These are phyloP conservation scores for Periophthalmus magnuspinnatus DNA, from an alignment of 2,797 vertebrate species.

Conservation along the genomic window DNA sequence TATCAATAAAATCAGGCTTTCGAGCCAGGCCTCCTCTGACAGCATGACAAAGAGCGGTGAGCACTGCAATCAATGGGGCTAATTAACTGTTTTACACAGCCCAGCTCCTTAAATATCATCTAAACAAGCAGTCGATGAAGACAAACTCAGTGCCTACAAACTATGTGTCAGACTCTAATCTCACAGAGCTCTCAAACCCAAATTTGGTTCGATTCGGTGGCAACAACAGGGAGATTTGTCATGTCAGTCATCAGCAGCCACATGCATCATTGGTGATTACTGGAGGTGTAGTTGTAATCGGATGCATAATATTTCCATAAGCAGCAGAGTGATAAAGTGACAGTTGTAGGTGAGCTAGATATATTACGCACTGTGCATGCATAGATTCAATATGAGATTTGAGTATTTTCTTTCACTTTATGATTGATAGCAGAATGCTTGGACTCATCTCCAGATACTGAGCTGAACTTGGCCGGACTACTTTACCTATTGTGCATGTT, in stretches of 20 bases:
- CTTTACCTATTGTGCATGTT: no score
- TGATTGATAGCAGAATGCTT: no score
- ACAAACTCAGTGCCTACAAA: conserved; percentile 26
- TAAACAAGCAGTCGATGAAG: conserved; percentile 49
- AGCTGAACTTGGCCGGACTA: no score
- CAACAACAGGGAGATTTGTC: conserved; percentile 33
- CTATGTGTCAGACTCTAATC: conserved; percentile 31
- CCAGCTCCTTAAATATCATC: conserved; percentile 61
- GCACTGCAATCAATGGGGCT: conserved; percentile 54
- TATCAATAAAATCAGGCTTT: conserved; percentile 53
- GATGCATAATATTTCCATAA: conserved; percentile 10
- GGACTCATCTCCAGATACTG: no score
- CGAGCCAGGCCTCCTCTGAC: conserved; percentile 54
- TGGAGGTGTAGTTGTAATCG: conserved; percentile 9
- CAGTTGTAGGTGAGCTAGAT: background rate
- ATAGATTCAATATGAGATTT: no score
- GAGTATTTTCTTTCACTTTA: background rate
- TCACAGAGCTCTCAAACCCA: conserved; percentile 27
- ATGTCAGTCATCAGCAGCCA: conserved; percentile 6
- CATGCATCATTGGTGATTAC: conserved; percentile 19
- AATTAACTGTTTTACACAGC: conserved; percentile 65
- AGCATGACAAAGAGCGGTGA: conserved; percentile 60
- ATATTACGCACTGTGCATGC: background rate
- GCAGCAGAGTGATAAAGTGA: background rate
- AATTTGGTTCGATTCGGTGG: conserved; percentile 31